Conservation (phyloP, 1,140 invertebrate species). For the Aphelenchoides besseyi region DNA sequence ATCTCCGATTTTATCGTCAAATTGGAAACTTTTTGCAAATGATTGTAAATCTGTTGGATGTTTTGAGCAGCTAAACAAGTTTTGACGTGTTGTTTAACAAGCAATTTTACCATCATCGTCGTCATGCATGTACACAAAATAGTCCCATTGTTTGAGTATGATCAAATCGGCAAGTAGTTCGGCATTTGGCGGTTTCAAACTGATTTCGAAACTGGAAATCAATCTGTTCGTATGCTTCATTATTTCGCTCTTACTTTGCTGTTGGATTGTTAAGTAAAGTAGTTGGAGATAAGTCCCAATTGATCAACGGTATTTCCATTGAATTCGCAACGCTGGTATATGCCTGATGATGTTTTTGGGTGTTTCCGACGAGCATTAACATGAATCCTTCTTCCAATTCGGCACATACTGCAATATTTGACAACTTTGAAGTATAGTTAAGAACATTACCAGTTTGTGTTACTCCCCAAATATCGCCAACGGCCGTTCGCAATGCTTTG, state of each 20-base stretch:
- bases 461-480: slow-evolving; percentile 51
- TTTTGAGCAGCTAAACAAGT: slow-evolving; percentile 48
- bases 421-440: neutral
- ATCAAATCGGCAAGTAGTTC: slow-evolving; percentile 60
- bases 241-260: slow-evolving; percentile 31
- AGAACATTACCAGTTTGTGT: slow-evolving; percentile 38
- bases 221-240: slow-evolving; percentile 24
- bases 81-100: neutral
- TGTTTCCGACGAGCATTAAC: slow-evolving; percentile 52
- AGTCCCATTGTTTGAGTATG: slow-evolving; percentile 55
- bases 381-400: slow-evolving; percentile 53
- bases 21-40: slow-evolving; percentile 45
- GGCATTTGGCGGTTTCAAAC: slow-evolving; percentile 54
- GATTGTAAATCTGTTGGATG: slow-evolving; percentile 44
- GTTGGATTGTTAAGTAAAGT: slow-evolving; percentile 20
- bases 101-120: slow-evolving; percentile 36
- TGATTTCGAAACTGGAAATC: slow-evolving; percentile 57
- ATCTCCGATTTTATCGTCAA: slow-evolving; percentile 53
- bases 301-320: slow-evolving; percentile 51
- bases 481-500: slow-evolving; percentile 37
- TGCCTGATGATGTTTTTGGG: slow-evolving; percentile 42
- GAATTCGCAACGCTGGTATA: slow-evolving; percentile 45
- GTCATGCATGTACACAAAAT: slow-evolving; percentile 58
- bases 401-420: slow-evolving; percentile 40
- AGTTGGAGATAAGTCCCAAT: slow-evolving; percentile 45